phyloP scores from a whole-genome alignment of 2,113 vertebrate species.

The Argyrosomus japonicus region DNA sequence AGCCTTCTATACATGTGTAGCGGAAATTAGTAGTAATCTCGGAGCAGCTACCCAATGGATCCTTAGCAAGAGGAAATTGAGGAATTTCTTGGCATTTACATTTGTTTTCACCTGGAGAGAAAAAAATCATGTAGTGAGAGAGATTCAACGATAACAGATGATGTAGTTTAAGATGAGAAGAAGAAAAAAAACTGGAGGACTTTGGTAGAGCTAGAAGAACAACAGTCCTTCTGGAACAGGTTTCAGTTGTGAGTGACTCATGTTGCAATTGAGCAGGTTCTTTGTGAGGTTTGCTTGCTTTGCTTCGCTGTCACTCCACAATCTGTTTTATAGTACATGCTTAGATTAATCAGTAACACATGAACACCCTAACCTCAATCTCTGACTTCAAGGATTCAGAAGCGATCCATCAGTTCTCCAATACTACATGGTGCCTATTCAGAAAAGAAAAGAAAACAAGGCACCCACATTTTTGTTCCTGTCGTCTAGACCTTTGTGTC shows the following conservation, averaged over 20 bases:
- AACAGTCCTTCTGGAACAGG: neutral
- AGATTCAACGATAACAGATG: no score
- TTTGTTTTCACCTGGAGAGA: neutral
- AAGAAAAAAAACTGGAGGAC: neutral
- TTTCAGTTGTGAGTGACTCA: neutral
- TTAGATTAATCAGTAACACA: constrained; percentile 1
- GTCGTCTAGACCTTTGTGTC: no score
- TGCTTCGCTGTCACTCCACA: neutral
- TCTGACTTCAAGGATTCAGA: neutral
- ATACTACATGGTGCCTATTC: no score
- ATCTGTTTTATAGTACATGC: neutral
- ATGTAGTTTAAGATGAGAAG: neutral
- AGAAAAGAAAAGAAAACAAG: neutral
- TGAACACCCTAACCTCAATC: neutral
- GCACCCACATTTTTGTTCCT: no score
- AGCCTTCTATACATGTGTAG: constrained; percentile 62
- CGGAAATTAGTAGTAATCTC: rapidly evolving
- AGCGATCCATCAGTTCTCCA: neutral
- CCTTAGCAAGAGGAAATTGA: rapidly evolving
- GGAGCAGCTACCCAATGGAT: rapidly evolving
- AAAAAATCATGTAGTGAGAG: neutral
- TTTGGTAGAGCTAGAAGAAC: neutral
- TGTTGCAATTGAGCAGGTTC: neutral
- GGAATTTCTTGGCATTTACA: constrained; percentile 25
- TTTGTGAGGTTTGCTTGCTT: neutral